phyloP scores from a whole-genome alignment of 2,888 invertebrate genomes.

The Drosophila setosimentum region DNA sequence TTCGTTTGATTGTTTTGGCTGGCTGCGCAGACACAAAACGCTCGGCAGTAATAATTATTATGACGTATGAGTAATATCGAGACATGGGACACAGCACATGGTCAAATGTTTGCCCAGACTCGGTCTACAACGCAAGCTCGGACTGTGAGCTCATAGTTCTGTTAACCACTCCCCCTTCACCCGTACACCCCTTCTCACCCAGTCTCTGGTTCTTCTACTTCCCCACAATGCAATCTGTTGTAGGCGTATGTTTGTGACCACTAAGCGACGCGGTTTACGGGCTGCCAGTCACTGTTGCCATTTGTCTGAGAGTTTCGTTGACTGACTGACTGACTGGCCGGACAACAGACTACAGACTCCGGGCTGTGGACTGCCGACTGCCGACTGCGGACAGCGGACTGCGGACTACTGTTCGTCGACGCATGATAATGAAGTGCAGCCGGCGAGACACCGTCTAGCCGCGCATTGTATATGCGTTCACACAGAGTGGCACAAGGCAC shows the following conservation, averaged over 20 bases:
- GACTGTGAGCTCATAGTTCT: constrained; percentile 26
- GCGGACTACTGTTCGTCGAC: constrained; percentile 67
- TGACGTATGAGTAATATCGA: constrained; percentile 77
- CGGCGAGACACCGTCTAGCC: constrained; percentile 84
- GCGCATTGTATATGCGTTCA: constrained; percentile 67
- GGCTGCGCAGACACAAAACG: constrained; percentile 42
- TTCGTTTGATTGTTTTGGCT: constrained; percentile 52
- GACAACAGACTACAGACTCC: constrained; percentile 27
- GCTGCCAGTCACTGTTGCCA: constrained; percentile 38
- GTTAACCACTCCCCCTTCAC: not conserved
- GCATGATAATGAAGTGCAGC: constrained; percentile 83
- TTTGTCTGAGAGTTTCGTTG: constrained; percentile 26
- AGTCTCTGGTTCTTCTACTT: constrained; percentile 2
- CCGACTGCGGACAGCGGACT: constrained; percentile 46
- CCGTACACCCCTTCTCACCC: not conserved
- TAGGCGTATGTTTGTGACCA: constrained; percentile 63
- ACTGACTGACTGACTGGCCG: constrained; percentile 46
- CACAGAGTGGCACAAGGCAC: constrained; percentile 36
- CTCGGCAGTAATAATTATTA: constrained; percentile 33
- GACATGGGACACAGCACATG: constrained; percentile 37
- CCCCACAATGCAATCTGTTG: constrained; percentile 66
- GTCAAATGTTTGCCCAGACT: constrained; percentile 62
- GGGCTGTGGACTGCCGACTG: constrained; percentile 10
- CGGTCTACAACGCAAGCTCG: constrained; percentile 18
- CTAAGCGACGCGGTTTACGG: constrained; percentile 52